These are phyloP conservation scores for Emberiza fucata DNA, from an alignment of 2,113 vertebrate genomes.

Conservation along the genomic window DNA sequence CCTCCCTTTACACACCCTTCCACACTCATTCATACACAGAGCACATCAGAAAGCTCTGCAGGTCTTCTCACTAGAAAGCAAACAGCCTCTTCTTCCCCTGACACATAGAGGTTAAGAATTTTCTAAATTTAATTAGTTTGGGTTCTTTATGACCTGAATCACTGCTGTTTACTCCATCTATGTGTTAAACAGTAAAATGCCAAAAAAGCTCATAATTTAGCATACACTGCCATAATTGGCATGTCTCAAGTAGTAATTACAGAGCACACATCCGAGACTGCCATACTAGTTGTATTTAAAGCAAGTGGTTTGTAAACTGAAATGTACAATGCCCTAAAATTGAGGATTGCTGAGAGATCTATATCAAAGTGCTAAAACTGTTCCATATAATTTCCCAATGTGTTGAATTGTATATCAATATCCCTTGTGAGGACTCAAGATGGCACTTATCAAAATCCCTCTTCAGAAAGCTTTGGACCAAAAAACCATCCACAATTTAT, in stretches of 20 bases:
- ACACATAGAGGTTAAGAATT: not conserved
- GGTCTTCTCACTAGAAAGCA: not conserved
- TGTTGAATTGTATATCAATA: not conserved
- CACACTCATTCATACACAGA: not conserved
- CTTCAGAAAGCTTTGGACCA: not conserved
- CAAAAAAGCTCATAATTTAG: not conserved
- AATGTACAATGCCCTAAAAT: not conserved
- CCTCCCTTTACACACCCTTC: not conserved
- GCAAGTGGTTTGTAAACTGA: not conserved
- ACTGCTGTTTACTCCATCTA: not conserved
- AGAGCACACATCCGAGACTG: not conserved
- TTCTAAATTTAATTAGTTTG: not conserved
- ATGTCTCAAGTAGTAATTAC: not conserved
- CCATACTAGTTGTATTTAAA: not conserved
- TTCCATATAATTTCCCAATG: not conserved
- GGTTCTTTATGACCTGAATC: not conserved
- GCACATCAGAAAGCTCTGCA: not conserved
- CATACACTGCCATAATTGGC: not conserved
- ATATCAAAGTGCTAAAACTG: not conserved
- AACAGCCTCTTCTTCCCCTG: not conserved
- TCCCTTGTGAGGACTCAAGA: not conserved
- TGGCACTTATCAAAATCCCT: not conserved
- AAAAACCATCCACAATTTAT: not conserved
- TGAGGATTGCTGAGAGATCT: not conserved
- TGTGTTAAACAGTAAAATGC: not conserved